These are phyloP conservation scores for Mirounga angustirostris DNA, from an alignment of 2,113 vertebrate genomes.

Conservation along the genomic window DNA sequence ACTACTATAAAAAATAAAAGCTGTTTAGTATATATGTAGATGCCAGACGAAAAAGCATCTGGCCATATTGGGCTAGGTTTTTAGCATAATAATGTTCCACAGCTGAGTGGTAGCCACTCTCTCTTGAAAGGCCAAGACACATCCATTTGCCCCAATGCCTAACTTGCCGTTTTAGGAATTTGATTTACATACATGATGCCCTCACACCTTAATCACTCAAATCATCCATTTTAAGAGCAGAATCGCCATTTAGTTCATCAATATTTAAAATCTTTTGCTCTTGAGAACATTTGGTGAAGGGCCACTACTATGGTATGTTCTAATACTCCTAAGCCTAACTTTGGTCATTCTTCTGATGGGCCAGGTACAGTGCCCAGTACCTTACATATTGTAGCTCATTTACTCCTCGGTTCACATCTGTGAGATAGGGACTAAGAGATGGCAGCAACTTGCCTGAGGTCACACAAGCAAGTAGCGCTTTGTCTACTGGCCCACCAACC, in stretches of 20 bases:
- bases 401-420: neutral
- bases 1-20: neutral
- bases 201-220: neutral
- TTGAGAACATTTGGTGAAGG: neutral
- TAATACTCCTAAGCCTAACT: accelerated
- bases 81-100: neutral
- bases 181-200: neutral
- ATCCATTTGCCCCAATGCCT: neutral
- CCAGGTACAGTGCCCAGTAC: neutral
- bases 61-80: neutral
- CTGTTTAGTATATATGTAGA: neutral
- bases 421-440: neutral
- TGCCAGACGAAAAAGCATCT: neutral
- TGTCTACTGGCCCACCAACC: neutral
- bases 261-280: neutral
- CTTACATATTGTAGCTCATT: neutral
- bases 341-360: neutral
- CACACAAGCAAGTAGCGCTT: neutral
- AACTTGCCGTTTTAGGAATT: neutral
- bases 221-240: neutral
- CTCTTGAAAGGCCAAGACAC: neutral
- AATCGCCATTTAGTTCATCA: neutral
- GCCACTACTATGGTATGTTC: accelerated
- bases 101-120: neutral
- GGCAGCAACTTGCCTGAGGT: neutral